These are phyloP conservation scores for Calliphora vicina DNA, from an alignment of 1,140 invertebrate species.

Conservation along the genomic window DNA sequence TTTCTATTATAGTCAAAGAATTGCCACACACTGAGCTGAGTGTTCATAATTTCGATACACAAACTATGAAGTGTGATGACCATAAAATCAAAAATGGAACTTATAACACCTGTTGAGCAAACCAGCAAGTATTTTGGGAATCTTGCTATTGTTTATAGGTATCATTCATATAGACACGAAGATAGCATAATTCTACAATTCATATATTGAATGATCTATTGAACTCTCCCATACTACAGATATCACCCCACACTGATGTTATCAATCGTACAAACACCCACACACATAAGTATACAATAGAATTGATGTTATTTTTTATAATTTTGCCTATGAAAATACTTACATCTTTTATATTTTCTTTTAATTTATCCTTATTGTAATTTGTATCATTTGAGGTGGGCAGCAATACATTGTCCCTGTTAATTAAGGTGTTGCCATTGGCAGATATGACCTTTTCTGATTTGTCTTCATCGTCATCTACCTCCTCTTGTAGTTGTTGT, in stretches of 20 bases:
- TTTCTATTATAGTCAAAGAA: too few relatives aligned
- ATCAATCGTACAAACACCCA: too few relatives aligned
- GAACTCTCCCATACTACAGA: not conserved
- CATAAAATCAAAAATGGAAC: not conserved
- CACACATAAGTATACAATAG: too few relatives aligned
- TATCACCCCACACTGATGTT: not conserved
- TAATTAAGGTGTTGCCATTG: slow-evolving; percentile 64
- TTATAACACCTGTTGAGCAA: not conserved
- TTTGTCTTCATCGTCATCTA: slow-evolving; percentile 10
- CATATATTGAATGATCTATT: not conserved
- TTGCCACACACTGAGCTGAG: too few relatives aligned
- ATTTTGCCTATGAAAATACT: too few relatives aligned
- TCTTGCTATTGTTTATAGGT: not conserved
- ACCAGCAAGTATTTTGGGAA: not conserved
- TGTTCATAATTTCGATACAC: too few relatives aligned
- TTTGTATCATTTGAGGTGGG: slow-evolving; percentile 58
- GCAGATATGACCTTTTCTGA: slow-evolving; percentile 39
- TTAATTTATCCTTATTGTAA: slow-evolving; percentile 42
- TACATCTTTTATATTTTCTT: slow-evolving; percentile 43
- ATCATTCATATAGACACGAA: not conserved
- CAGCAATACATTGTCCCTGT: slow-evolving; percentile 68
- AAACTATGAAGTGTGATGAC: too few relatives aligned
- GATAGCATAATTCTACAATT: not conserved
- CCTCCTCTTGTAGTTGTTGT: not conserved
- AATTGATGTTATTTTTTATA: too few relatives aligned